Evolutionary conservation across 1,140 invertebrate species (phyloP), one percentile per base, ranked within the genome.

Genomic region (Penaeus indicus): DNA sequence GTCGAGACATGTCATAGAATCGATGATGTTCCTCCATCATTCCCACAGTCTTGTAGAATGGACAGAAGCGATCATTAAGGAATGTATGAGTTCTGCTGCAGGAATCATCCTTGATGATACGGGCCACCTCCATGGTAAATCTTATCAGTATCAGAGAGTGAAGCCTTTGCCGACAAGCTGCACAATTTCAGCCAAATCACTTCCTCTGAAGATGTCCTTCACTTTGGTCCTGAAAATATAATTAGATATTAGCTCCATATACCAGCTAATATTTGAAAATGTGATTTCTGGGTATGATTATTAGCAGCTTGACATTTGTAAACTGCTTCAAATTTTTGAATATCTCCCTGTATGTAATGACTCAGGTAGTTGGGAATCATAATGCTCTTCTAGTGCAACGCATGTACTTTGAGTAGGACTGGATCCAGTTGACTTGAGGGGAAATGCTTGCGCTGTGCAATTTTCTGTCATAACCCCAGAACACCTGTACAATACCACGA

Each of bases 401-500:
- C 94, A 97, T 97, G 94, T 99, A 99, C 95, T 99, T 99, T 93
- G 95, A 97, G 95, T 99, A 99, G 0, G 98, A 99, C 93, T 99
- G 99, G 85, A 99, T 95, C 99, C 99, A 99, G 94, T 99, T 99
- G 93, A 99, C 98, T n/a, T 85, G 98, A 99, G 64, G 99, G 99
- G 95, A 99, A 99, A 94, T 99, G 99, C 94, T 99, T 99, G 90
- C 99, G 95, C 94, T 99, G 99, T 5, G 99, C 99, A 99, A 94
- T 93, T 99, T 99, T 94, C 99, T 99, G 93, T 99, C 99, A 91
- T 99, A 94, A 92, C 99, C 99, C 99, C 99, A 99, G 94, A 99
- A 99, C 93, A 99, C 99, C 94, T 99, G 99, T 32, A 99, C 99
- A 93, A 99, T 99, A 95, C 98, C 97, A 80, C 99, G 95, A 38